Evolutionary conservation across 2,888 invertebrate species (phyloP), one percentile per base, ranked within the genome.

Genomic region (Andrena camellia): DNA sequence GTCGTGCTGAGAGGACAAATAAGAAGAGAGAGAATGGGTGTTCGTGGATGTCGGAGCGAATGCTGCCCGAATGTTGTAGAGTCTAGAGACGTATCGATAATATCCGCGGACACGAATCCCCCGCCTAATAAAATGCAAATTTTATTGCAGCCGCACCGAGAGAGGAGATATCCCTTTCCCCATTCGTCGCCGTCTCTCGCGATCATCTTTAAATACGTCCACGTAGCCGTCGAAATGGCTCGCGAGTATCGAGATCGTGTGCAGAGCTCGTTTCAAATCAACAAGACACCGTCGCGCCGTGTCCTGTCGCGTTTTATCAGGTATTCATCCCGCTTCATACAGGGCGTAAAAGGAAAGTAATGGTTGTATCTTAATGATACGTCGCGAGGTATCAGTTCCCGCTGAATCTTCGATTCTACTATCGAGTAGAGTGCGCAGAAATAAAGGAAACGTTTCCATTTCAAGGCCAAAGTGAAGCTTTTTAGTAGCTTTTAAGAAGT

Each of bases 41-140:
- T 50, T 23, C 66, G 66, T 31, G 60, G n/a, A 54, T 66, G 52
- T 73, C 54, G 23, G 42, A 54, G 5, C 54, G 52, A 26, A 69
- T 67, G 52, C 54, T 67, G 71, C 35, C 29, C 33, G 57, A 57
- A 57, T 57, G 57, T 23, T 70, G 6, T 78, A 67, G 33, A 66
- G 17, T 48, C 10, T 20, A 10, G 59, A 26, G 48, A 33, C 23
- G 10, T 42, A 42, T 33, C 42, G 42, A 29, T 57, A 57, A 62
- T 74, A 48, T 62, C 29, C 74, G 60, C 50, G 66, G 77, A 73
- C n/a, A 66, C 77, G 77, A 73, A 73, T 20, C 20, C 73, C 10
- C 26, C 67, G 66, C 33, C 33, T 67, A 72, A 81, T 72, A 64
- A 69, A 75, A 79, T 79, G 59, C 63, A 79, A 76, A 76, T 79